A percentile compares a stretch with the other conserved stretches of the same genome.
Conservation (phyloP, 2,113 vertebrate species). For the Cyprinus carpio region DNA sequence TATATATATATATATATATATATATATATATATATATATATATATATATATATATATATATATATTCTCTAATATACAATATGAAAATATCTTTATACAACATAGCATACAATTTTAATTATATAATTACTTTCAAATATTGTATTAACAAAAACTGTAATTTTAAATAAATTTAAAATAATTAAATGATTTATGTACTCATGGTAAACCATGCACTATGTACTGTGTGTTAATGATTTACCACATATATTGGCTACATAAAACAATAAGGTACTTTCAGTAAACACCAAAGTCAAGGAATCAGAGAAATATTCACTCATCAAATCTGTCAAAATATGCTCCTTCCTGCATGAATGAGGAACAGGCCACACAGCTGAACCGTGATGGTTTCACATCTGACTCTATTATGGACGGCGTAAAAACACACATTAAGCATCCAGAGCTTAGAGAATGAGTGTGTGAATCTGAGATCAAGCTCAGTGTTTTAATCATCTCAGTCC, state of each 20-base stretch:
- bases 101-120: no score
- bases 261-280: neutral
- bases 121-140: no score
- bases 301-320: slow-evolving; percentile 79
- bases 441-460: neutral
- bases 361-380: slow-evolving; percentile 96
- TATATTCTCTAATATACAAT: neutral
- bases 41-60: no score
- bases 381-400: slow-evolving; percentile 93
- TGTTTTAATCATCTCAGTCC: neutral
- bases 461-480: neutral
- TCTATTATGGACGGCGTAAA: slow-evolving; percentile 75
- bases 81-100: no score
- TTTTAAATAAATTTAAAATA: no score
- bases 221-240: neutral
- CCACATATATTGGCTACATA: no score
- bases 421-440: neutral
- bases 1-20: neutral
- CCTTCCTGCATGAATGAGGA: slow-evolving; percentile 92
- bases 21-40: neutral
- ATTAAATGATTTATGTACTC: neutral
- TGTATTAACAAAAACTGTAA: no score
- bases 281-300: neutral
- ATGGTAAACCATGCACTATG: neutral
- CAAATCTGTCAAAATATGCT: slow-evolving; percentile 91